A percentile compares a stretch with the other conserved stretches of the same genome.
Evolutionary conservation across 2,888 invertebrate species (phyloP).

Genomic region (Standfussiana lucernea): DNA sequence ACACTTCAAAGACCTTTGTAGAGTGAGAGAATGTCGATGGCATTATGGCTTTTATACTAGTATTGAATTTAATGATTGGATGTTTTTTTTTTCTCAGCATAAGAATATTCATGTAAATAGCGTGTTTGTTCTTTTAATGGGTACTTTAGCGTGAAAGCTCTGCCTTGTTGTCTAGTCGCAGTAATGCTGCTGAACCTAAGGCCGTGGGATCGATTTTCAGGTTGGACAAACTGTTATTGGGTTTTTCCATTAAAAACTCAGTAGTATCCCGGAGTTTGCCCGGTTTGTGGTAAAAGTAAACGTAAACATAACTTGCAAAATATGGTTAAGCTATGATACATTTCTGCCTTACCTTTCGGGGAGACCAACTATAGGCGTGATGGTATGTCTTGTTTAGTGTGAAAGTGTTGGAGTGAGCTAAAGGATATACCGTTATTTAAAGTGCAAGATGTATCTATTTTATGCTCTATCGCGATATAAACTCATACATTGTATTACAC

Average conservation of each 20-base stretch:
- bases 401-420: background rate
- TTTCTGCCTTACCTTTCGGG: background rate
- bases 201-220: background rate
- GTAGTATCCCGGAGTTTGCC: background rate
- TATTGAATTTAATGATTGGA: slow-evolving; percentile 53
- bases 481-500: background rate
- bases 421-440: background rate
- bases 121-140: slow-evolving; percentile 12
- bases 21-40: slow-evolving; percentile 65
- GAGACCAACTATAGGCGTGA: background rate
- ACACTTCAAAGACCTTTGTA: slow-evolving; percentile 74
- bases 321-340: background rate
- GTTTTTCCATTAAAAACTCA: background rate
- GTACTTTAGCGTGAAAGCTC: background rate
- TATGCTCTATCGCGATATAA: background rate
- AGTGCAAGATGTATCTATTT: background rate
- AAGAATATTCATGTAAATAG: slow-evolving; percentile 13
- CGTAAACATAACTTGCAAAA: background rate
- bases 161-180: background rate
- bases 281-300: background rate
- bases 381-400: background rate
- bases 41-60: slow-evolving; percentile 51
- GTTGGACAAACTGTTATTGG: background rate
- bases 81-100: slow-evolving; percentile 28
- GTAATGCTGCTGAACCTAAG: background rate